A percentile compares a stretch with the other conserved stretches of the same genome.
Conservation (phyloP, 2,113 vertebrate species). For the Dromaius novaehollandiae region DNA sequence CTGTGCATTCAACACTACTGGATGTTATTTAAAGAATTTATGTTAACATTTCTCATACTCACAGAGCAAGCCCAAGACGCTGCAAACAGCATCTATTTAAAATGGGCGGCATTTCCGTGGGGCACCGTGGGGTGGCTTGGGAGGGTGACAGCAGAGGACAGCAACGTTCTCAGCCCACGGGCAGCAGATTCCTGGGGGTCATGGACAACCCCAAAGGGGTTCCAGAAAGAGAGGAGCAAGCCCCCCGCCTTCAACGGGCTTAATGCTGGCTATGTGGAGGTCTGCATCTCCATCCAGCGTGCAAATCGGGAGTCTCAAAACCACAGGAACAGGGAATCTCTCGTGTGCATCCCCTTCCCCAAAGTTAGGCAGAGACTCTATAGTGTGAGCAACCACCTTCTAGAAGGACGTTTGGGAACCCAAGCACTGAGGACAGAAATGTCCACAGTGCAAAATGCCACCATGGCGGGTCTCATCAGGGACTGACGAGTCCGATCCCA, state of each 20-base stretch:
- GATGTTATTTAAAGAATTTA: conserved; percentile 66
- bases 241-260: not conserved
- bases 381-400: not conserved
- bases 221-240: not conserved
- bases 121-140: not conserved
- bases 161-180: not conserved
- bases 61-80: conserved; percentile 47
- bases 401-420: not conserved
- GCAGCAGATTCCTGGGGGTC: not conserved
- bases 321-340: not conserved
- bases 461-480: not conserved
- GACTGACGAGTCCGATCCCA: not conserved
- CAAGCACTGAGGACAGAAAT: not conserved
- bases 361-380: not conserved
- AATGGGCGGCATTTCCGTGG: not conserved
- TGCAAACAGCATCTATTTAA: conserved; percentile 37
- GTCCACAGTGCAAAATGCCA: not conserved
- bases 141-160: not conserved
- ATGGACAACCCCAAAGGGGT: not conserved
- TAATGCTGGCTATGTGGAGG: rapidly evolving
- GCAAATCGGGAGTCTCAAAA: not conserved
- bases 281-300: not conserved
- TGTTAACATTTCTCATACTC: conserved; percentile 61
- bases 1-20: conserved; percentile 61
- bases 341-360: rapidly evolving